Evolutionary conservation across 2,797 vertebrate genomes (phyloP), one percentile per base, ranked within the genome.

Genomic region (Gymnoscopelus microlampas): DNA sequence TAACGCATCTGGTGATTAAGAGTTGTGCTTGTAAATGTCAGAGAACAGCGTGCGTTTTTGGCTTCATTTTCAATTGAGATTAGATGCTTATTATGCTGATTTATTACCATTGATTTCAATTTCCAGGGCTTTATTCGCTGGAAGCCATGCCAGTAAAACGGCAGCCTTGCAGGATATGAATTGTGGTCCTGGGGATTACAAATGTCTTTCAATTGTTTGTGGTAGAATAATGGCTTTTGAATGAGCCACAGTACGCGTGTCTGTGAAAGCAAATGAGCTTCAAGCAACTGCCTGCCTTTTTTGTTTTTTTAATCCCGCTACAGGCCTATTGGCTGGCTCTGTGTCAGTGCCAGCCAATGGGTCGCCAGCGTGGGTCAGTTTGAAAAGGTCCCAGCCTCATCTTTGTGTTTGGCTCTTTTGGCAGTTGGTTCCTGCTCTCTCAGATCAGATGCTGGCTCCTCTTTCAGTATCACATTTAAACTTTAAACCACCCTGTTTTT

Each of bases 41-140:
- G 77, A 87, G 76, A 83, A 82, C 81, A 64, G 70, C 61, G 64
- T 70, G 69, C 58, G 0, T 72, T 72, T 68, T 68, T 66, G 19
- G 66, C 74, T 71, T 63, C 68, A 64, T 80, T 73, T 78, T 81
- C 76, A 68, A 60, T 80, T 13, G 32, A 65, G 80, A 44, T 44
- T 9, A 44, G 39, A 79, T 86, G 79, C 87, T 90, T 85, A 85
- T 90, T 88, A 88, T 86, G 80, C 84, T 89, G 84, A 92, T 90
- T 91, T 88, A 89, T 86, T 63, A 53, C 78, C 83, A 87, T 87
- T 87, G 88, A 89, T 92, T 91, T 91, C 80, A 89, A 87, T 92
- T 92, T 89, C 76, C 78, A 75, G 73, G 77, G 71, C 64, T 79
- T 85, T 88, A 77, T 83, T 88, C 83, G 80, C 87, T 85, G 67